Conservation (phyloP, 2,797 vertebrate species). For the Cyclura pinguis region DNA sequence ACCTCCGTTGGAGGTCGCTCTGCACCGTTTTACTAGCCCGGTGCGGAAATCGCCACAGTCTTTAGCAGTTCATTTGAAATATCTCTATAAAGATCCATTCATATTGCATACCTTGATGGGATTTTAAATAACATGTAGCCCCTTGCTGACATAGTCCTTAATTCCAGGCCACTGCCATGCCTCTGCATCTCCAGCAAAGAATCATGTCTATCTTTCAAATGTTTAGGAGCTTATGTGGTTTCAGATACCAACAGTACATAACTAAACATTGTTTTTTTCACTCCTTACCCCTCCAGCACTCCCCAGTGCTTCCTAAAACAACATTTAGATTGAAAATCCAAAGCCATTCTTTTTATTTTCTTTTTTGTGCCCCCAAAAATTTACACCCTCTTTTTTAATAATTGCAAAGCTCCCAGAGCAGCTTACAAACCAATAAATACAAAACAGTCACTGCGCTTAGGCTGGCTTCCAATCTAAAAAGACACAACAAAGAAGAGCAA, state of each 20-base stretch:
- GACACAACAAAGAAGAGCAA: background rate
- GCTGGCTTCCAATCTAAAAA: background rate
- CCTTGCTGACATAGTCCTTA: background rate
- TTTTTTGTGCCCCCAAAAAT: background rate
- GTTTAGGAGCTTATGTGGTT: background rate
- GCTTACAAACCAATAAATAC: background rate
- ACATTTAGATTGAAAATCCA: background rate
- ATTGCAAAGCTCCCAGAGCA: background rate
- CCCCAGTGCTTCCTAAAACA: background rate
- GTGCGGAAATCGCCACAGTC: too few relatives aligned
- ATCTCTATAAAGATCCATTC: background rate
- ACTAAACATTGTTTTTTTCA: background rate
- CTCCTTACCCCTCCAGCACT: too few relatives aligned
- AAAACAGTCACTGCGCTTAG: background rate
- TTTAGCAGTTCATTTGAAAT: conserved; percentile 4
- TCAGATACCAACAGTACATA: background rate
- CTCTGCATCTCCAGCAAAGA: background rate
- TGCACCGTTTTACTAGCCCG: too few relatives aligned
- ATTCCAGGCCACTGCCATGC: background rate
- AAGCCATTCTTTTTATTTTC: background rate
- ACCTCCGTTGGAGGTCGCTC: too few relatives aligned
- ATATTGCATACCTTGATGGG: background rate
- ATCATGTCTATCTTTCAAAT: background rate
- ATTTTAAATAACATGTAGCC: conserved; percentile 10
- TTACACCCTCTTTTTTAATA: background rate